Conservation (phyloP, 2,113 vertebrate species). For the Ranitomeya imitator region DNA sequence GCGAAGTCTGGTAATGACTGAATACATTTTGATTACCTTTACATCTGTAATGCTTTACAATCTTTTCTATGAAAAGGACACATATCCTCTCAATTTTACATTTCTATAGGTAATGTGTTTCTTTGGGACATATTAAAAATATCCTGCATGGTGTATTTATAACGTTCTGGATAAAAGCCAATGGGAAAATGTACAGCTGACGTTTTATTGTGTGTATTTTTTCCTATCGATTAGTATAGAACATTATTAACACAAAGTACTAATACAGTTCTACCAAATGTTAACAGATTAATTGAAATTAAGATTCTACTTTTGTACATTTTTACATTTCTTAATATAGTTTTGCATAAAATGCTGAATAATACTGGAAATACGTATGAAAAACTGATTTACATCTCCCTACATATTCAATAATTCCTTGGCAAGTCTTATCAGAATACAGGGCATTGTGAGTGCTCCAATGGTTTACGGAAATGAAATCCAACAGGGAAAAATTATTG, state of each 20-base stretch:
- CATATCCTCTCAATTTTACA: constrained; percentile 28
- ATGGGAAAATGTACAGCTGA: background rate
- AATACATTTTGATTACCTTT: constrained; percentile 29
- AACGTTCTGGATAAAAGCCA: constrained; percentile 13
- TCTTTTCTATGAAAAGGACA: constrained; percentile 30
- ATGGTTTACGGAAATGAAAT: too few species aligned
- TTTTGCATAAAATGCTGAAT: too few species aligned
- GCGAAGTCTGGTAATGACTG: background rate
- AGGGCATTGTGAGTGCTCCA: too few species aligned
- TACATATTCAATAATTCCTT: too few species aligned
- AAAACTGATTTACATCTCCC: too few species aligned
- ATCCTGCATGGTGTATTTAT: constrained; percentile 8
- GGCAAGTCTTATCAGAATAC: too few species aligned
- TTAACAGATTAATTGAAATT: background rate
- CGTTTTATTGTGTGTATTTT: background rate
- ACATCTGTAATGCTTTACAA: constrained; percentile 28
- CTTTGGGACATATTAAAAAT: constrained; percentile 36
- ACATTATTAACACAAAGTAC: background rate
- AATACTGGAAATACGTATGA: too few species aligned
- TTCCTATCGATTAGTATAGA: constrained; percentile 12
- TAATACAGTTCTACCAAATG: background rate
- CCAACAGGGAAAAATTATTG: too few species aligned
- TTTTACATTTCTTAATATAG: background rate
- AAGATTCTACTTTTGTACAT: background rate
- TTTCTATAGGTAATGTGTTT: constrained; percentile 12